Evolutionary conservation across 1,140 invertebrate species (phyloP), one percentile per base, ranked within the genome.

Genomic region (Ylistrum balloti): DNA sequence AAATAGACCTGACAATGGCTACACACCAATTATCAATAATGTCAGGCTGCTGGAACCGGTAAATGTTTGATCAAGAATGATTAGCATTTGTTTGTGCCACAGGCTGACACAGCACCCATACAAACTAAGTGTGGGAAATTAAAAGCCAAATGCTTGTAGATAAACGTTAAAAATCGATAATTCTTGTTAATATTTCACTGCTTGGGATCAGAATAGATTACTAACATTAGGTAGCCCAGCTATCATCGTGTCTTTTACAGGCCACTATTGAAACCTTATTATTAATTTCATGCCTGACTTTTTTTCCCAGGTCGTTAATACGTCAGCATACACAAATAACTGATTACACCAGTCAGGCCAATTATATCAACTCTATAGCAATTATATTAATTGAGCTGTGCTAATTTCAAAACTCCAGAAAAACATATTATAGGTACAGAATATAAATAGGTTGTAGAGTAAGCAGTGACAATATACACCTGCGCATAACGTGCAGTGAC

Each of bases 261-360:
- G 9, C 17, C 22, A n/a, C 56, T 11, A 74, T 74, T 74, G 56
- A 28, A n/a, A 28, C 22, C 22, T 17, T 74, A 74, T 74, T 74
- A 74, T 74, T 74, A 74, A 74, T 74, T 74, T 74, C 56, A 74
- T 74, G 56, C 56, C 56, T 74, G 56, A 74, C n/a, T 74, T 28
- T 74, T 74, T 28, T n/a, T 74, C 9, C 56, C 22, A 1, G 56
- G 35, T 38, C 5, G 35, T 7, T 38, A 38, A 28, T 74, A 28
- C 22, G n/a, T n/a, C n/a, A n/a, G 22, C 9, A 28, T 17, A 74
- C 22, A 74, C 56, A 28, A 3, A n/a, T 74, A 28, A 9, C 5
- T 38, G 35, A 38, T 38, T 38, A 13, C 35, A 38, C 56, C 56
- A 17, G 11, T n/a, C 28, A 74, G n/a, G 28, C 17, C 56, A 28